Conservation (phyloP, 2,797 vertebrate genomes). For the Geotrypetes seraphini region DNA sequence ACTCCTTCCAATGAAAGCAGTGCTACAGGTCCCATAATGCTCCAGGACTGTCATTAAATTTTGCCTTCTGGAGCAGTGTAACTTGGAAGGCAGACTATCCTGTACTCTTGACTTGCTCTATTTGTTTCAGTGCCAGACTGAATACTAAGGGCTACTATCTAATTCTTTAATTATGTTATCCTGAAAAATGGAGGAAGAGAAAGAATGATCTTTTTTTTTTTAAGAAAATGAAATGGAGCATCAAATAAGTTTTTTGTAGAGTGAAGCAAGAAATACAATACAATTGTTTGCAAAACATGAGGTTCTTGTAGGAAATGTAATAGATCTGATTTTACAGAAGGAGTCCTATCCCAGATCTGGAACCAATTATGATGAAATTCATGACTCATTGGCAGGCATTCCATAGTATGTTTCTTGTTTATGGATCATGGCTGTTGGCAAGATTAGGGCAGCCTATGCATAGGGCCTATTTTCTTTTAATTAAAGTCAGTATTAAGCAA, state of each 20-base stretch:
- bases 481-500: too few relatives aligned
- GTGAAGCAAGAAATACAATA: slow-evolving; percentile 48
- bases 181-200: neutral
- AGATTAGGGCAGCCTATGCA: neutral
- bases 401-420: slow-evolving; percentile 49
- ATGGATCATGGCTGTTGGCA: slow-evolving; percentile 38
- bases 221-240: slow-evolving; percentile 36
- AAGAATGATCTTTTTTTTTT: slow-evolving; percentile 22
- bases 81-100: too few relatives aligned
- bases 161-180: too few relatives aligned
- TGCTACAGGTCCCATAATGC: too few relatives aligned
- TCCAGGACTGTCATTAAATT: too few relatives aligned
- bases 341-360: slow-evolving; percentile 47
- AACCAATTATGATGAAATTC: slow-evolving; percentile 61
- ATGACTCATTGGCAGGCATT: slow-evolving; percentile 53
- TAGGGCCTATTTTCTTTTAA: too few relatives aligned
- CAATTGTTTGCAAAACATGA: slow-evolving; percentile 42
- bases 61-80: too few relatives aligned
- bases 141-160: too few relatives aligned
- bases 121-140: too few relatives aligned
- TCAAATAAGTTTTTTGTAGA: slow-evolving; percentile 45
- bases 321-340: slow-evolving; percentile 32
- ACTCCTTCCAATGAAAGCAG: too few relatives aligned
- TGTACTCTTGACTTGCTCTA: too few relatives aligned
- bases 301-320: slow-evolving; percentile 37